Base-by-base conservation (phyloP, 2,113 vertebrate genomes). In the Alexandromys fortis region DNA sequence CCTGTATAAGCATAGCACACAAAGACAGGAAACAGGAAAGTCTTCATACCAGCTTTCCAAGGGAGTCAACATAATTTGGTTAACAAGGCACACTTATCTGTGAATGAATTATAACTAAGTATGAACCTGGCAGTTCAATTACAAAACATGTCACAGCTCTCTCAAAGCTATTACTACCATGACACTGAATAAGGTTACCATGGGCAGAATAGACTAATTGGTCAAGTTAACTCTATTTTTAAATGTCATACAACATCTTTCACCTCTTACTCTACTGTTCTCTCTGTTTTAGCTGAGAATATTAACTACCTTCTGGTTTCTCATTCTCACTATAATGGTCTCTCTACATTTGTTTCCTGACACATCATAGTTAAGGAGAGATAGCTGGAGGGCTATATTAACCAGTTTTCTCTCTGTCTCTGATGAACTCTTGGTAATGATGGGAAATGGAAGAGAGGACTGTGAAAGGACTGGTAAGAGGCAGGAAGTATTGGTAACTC, bases 81-180 rank as follows among this genome's bases (percentile, higher is more conserved):
- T 98, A 98, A 98, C 97, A 98, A 98, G 98, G 97, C 95, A 98
- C 91, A 97, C 78, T 98, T 98, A 96, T 88, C 92, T 97, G 93
- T 93, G 95, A 98, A 98, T 98, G 96, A 98, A 98, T 97, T 97
- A 96, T 93, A 97, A 93, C 89, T 94, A 98, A 98, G 96, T 98
- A 92, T 92, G 98, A 98, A 96, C 95, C 94, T 98, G 97, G 96
- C 98, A 98, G 96, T 97, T 98, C 96, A 98, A 98, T 98, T 98
- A 98, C 92, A 98, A 98, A 98, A 97, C 97, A 98, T 92, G 96
- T 97, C 98, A 98, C 94, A 96, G 76, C 75, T 97, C 98, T 98
- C 97, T 94, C 98, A 90, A 97, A 98, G 65, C 19, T 61, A 98
- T 98, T 98, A 98, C 97, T 86, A 94, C 92, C 82, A 65, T 88